phyloP scores from a whole-genome alignment of 1,140 invertebrate genomes.

The Pectinophora gossypiella region DNA sequence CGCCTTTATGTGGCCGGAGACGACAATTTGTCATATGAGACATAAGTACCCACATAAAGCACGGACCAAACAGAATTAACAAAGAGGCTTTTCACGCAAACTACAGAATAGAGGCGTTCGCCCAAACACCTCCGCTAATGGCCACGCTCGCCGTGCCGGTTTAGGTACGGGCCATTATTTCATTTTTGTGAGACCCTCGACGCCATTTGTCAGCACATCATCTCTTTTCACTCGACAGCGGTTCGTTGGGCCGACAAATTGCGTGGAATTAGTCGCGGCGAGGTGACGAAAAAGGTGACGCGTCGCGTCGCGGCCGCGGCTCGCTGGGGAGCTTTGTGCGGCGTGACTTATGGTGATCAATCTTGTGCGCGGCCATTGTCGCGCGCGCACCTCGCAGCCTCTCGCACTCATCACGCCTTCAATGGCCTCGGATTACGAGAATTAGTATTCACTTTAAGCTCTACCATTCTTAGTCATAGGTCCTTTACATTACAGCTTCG shows the following conservation, averaged over 20 bases:
- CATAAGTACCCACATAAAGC: conserved; percentile 67
- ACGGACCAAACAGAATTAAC: conserved; percentile 66
- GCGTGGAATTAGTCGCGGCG: conserved; percentile 68
- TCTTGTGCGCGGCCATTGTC: conserved; percentile 55
- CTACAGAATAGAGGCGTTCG: conserved; percentile 69
- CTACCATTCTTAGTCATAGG: neutral
- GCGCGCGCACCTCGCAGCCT: conserved; percentile 42
- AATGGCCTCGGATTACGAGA: conserved; percentile 27
- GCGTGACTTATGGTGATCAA: conserved; percentile 76
- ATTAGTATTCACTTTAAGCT: conserved; percentile 22
- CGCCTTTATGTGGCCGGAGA: conserved; percentile 45
- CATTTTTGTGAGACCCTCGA: conserved; percentile 69
- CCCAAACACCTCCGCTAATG: conserved; percentile 72
- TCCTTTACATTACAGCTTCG: neutral
- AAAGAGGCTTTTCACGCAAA: conserved; percentile 68
- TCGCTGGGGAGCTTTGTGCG: conserved; percentile 77
- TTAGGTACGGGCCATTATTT: conserved; percentile 71
- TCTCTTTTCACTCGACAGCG: conserved; percentile 64
- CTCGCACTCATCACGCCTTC: conserved; percentile 43
- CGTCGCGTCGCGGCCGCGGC: conserved; percentile 39
- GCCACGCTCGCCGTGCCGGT: conserved; percentile 52
- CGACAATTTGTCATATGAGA: conserved; percentile 66
- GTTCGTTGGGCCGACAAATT: conserved; percentile 67
- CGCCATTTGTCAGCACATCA: conserved; percentile 70
- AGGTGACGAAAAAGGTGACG: conserved; percentile 73